Conservation (phyloP, 2,797 vertebrate genomes). For the Momotus momota region DNA sequence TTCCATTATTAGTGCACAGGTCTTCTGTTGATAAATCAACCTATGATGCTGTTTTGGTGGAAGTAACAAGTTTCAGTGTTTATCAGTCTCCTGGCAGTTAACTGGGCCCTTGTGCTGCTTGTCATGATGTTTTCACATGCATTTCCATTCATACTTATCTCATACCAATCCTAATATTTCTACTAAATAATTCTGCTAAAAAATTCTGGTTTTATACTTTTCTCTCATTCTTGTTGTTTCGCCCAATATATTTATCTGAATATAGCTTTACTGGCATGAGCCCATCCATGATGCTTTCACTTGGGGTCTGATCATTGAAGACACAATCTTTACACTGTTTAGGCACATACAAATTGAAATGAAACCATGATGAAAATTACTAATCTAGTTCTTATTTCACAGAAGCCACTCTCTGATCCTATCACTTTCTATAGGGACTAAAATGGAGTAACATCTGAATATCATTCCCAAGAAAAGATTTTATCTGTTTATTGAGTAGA, state of each 20-base stretch:
- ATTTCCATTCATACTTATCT: neutral
- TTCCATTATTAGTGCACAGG: neutral
- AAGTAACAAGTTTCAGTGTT: neutral
- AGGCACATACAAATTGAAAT: neutral
- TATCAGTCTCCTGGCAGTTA: neutral
- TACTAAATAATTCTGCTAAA: neutral
- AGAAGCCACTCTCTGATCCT: neutral
- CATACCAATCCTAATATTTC: neutral
- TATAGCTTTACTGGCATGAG: neutral
- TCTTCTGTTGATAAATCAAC: neutral
- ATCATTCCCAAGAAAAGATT: neutral
- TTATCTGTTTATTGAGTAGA: neutral
- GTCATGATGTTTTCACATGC: neutral
- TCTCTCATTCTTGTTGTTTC: neutral
- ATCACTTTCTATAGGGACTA: fast-evolving
- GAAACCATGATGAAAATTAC: neutral
- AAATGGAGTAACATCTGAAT: neutral
- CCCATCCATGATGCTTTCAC: neutral
- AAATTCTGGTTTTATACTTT: neutral
- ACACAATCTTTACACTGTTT: fast-evolving
- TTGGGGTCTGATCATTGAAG: neutral
- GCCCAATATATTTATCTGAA: neutral
- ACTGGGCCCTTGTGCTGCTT: neutral
- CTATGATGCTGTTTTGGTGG: neutral
- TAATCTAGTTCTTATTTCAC: neutral